phyloP scores from a whole-genome alignment of 2,888 invertebrate species.

The Pemphredon lugubris region DNA sequence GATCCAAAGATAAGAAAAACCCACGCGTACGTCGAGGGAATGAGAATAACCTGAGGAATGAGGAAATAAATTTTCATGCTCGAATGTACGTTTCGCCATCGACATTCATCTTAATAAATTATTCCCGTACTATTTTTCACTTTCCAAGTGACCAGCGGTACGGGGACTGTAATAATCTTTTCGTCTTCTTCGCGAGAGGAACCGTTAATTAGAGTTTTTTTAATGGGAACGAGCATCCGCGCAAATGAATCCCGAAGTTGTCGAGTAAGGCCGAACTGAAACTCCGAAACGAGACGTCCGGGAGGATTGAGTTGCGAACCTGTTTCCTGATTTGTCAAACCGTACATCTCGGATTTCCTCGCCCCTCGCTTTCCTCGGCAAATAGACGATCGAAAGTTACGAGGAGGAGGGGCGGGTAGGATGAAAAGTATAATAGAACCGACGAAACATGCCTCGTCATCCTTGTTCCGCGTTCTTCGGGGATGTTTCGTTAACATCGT shows the following conservation, averaged over 20 bases:
- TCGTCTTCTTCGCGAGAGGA: not conserved
- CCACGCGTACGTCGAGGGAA: no score
- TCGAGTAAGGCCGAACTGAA: conserved; percentile 25
- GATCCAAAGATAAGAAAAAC: no score
- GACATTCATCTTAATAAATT: no score
- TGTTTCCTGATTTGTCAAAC: conserved; percentile 33
- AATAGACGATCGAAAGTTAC: not conserved
- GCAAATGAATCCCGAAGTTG: conserved; percentile 18
- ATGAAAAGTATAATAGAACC: conserved; percentile 13
- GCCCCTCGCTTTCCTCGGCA: not conserved
- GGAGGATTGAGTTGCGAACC: conserved; percentile 23
- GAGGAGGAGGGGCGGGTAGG: not conserved
- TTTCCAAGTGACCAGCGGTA: not conserved
- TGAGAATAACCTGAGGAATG: no score
- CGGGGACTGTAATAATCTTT: not conserved
- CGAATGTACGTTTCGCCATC: no score
- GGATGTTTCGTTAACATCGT: conserved; percentile 13
- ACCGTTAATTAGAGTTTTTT: conserved; percentile 31
- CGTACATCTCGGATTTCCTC: not conserved
- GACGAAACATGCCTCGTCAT: conserved; percentile 5
- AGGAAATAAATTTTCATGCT: no score
- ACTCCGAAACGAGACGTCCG: conserved; percentile 7
- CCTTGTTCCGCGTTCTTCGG: not conserved
- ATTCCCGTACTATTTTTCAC: no score
- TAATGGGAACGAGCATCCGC: conserved; percentile 29